Percentiles rank a stretch among this genome's conserved stretches.
phyloP scores from a whole-genome alignment of 2,113 vertebrate species.

The Lanius ludovicianus region DNA sequence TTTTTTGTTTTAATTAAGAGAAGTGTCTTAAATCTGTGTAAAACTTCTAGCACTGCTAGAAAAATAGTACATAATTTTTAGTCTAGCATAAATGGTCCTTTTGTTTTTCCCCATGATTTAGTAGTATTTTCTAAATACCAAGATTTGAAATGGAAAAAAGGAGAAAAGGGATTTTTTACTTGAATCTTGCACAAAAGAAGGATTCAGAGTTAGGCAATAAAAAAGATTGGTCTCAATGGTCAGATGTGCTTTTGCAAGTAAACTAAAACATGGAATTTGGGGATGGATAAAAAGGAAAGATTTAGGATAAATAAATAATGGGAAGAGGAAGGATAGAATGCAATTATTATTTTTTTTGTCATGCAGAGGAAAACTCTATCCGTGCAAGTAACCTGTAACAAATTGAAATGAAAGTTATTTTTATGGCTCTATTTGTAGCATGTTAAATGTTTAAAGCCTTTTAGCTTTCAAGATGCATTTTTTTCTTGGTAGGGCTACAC shows the following conservation, averaged over 20 bases:
- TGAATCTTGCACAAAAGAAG: background rate
- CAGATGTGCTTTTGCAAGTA: background rate
- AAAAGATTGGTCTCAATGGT: background rate
- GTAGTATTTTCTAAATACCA: background rate
- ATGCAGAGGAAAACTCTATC: background rate
- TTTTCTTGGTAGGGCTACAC: background rate
- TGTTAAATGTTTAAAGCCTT: background rate
- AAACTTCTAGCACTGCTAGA: background rate
- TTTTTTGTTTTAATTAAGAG: background rate
- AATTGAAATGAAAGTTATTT: background rate
- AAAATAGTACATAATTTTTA: background rate
- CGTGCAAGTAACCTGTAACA: background rate
- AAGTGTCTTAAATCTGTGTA: background rate
- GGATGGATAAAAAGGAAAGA: background rate
- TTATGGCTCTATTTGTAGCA: background rate
- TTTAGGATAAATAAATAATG: background rate
- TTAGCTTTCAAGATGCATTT: background rate
- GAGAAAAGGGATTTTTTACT: background rate
- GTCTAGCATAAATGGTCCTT: background rate
- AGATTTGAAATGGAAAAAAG: background rate
- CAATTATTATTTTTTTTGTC: background rate
- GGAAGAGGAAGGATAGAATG: background rate
- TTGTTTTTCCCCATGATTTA: background rate
- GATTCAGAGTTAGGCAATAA: background rate
- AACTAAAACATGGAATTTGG: background rate